Base-by-base conservation (phyloP, 1,140 invertebrate genomes). In the Calephelis virginiensis region DNA sequence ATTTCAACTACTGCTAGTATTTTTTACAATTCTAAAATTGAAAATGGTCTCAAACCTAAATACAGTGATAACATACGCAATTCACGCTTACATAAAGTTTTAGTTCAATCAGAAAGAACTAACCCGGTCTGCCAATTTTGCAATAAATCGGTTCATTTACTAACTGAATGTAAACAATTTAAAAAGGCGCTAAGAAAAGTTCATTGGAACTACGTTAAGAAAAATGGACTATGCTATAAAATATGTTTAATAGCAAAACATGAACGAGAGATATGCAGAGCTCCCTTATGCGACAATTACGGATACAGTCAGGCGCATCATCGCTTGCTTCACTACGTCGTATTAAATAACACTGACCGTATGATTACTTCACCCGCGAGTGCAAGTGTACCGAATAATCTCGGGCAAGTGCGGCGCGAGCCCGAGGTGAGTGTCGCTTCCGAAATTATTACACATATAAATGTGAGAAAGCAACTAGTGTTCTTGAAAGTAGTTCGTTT, bases 241-340 rank as follows among this genome's bases (percentile, higher is more conserved):
- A n/a, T n/a, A 38, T 75, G 73, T 59, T 64, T 72, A 61, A 5
- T 63, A 48, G 50, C 67, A 9, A 66, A 60, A 12, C 73, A 72
- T 40, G 63, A 68, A 13, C 64, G 47, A 63, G 61, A 69, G 0
- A 67, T 38, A 8, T 72, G 73, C 48, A 14, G 67, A 8, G 68
- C 73, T 3, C 17, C 63, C 8, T 50, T 8, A 11, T 76, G 74
- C 56, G 73, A 77, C 17, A n/a, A 66, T 1, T 60, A 73, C 9
- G 53, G 40, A 9, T 79, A 75, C 37, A 69, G 72, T 7, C 66
- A 69, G 37, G 12, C 66, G 0, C 73, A 79, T 56, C 77, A 77
- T 48, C 62, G 63, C 0, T 47, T 78, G 7, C 14, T 76, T 12
- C 72, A 78, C 38, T 74, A 69, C 13, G 9, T 14, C 3, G 48